Evolutionary conservation across 2,113 vertebrate genomes (phyloP), one percentile per base, ranked within the genome.

Genomic region (Muntiacus reevesi): DNA sequence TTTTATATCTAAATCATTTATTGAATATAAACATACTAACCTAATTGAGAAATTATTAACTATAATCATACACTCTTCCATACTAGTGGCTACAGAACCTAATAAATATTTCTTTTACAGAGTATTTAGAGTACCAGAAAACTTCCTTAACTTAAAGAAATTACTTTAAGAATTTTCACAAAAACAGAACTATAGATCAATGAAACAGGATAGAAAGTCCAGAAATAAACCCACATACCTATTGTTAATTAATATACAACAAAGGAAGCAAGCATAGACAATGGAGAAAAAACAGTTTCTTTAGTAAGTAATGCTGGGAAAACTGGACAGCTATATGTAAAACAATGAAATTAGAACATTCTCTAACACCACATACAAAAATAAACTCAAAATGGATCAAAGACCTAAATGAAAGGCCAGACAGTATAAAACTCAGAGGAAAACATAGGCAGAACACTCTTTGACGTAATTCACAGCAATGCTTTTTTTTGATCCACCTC

Each of bases 11-110:
- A 81, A 85, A 67, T 81, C 6, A 60, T 85, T 79, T 87, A 87
- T 15, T 78, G 30, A 94, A 47, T 21, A 96, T 36, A 92, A 94
- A 82, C 43, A 87, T 5, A 91, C 40, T 85, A 83, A 91, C 2
- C 27, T 89, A 96, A 92, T 76, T 93, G 97, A 79, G n/a, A 97
- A 96, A 96, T 81, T 55, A 96, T 76, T 55, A 87, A 95, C 25
- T 92, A 90, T 67, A 94, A 91, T 1, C 55, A 96, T n/a, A n/a
- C 1, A 30, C 3, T 83, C 91, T 89, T 94, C 64, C 25, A 90
- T 7, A 76, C 4, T 11, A 89, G 28, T 87, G 2, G 25, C 4
- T 59, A 85, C 0, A 89, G n/a, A 96, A 96, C 96, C 25, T 71
- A 84, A 84, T 54, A 85, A 85, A 67, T n/a, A 89, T 50, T 62